Conservation (phyloP, 1,140 invertebrate species). For the Drosophila biarmipes region DNA sequence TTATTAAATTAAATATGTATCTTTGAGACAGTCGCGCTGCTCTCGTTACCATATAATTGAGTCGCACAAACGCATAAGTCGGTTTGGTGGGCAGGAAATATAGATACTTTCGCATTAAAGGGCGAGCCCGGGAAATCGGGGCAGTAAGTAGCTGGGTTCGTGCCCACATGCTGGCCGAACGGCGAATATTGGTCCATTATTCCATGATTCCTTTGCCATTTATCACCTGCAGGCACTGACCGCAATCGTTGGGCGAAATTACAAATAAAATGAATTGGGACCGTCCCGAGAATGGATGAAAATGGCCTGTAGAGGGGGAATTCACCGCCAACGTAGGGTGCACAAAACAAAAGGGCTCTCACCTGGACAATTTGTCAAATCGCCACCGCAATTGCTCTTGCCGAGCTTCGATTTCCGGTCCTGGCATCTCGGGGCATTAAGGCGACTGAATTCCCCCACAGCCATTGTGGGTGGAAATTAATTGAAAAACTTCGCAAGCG, state of each 20-base stretch:
- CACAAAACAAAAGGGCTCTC: constrained; percentile 67
- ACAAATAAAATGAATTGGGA: constrained; percentile 65
- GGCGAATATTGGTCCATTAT: constrained; percentile 77
- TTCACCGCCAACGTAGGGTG: neutral
- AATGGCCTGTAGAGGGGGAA: constrained; percentile 8
- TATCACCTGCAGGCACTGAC: constrained; percentile 70
- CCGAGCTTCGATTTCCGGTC: constrained; percentile 58
- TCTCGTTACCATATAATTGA: constrained; percentile 55
- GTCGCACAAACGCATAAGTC: constrained; percentile 4
- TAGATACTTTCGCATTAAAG: constrained; percentile 30
- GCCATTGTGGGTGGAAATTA: constrained; percentile 66
- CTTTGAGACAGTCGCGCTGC: constrained; percentile 10
- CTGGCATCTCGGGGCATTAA: constrained; percentile 31
- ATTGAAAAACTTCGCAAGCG: constrained; percentile 73
- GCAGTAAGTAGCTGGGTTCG: constrained; percentile 35
- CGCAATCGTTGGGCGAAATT: constrained; percentile 55
- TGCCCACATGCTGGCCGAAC: constrained; percentile 48
- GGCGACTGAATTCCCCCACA: constrained; percentile 36
- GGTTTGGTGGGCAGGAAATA: constrained; percentile 3
- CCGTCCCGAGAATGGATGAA: constrained; percentile 22
- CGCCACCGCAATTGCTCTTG: constrained; percentile 75
- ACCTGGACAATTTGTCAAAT: constrained; percentile 78
- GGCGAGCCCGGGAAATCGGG: neutral
- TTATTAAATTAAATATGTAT: constrained; percentile 81
- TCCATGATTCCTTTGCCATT: constrained; percentile 74